These are phyloP conservation scores for Protobothrops mucrosquamatus DNA, from an alignment of 2,113 vertebrate genomes.

Conservation along the genomic window DNA sequence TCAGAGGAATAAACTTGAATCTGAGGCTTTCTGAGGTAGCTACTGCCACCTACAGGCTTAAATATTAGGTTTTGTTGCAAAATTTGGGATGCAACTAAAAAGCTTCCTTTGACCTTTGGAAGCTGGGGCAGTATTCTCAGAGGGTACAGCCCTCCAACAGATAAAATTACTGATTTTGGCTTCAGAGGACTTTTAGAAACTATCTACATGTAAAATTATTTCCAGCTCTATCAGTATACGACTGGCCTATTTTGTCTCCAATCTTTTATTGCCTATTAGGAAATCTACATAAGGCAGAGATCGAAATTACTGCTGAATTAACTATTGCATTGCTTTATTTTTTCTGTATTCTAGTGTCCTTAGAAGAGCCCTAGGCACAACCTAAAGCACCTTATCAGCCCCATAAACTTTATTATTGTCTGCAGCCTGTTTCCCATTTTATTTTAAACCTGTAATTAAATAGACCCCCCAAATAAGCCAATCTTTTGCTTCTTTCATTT, in stretches of 20 bases:
- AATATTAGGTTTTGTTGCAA: neutral
- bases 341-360: neutral
- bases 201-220: neutral
- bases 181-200: neutral
- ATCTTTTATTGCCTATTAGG: neutral
- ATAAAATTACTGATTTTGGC: neutral
- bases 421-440: neutral
- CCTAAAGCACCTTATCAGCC: neutral
- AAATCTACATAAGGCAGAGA: neutral
- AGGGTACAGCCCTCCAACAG: neutral
- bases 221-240: neutral
- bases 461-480: neutral
- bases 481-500: neutral
- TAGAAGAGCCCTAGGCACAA: neutral
- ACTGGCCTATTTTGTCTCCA: neutral
- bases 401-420: neutral
- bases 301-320: neutral
- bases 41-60: neutral
- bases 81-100: neutral
- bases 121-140: neutral
- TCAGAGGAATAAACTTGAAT: neutral
- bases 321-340: neutral
- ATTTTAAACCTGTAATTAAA: neutral
- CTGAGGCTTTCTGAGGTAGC: neutral
- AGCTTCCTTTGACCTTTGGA: neutral